A percentile compares a stretch with the other conserved stretches of the same genome.
These are phyloP conservation scores for Callipepla californica DNA, from an alignment of 2,113 vertebrate genomes.

Conservation along the genomic window DNA sequence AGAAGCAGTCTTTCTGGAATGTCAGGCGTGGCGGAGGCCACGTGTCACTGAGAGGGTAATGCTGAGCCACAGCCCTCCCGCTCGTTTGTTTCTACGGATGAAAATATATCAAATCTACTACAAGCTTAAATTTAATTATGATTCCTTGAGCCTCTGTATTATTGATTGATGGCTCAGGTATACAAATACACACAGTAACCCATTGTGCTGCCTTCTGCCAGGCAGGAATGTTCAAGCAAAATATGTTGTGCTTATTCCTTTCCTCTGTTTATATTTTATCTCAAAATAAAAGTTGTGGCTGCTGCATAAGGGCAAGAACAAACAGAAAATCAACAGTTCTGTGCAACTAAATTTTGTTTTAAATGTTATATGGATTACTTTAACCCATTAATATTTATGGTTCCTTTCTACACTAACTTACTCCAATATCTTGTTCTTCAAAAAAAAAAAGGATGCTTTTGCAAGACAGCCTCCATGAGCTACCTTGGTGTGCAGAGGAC, in stretches of 20 bases:
- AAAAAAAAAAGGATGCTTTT: neutral
- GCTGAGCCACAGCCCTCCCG: neutral
- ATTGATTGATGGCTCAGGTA: neutral
- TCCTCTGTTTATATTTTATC: neutral
- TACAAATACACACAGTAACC: neutral
- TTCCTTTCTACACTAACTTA: neutral
- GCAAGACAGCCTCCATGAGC: neutral
- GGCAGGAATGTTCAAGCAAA: neutral
- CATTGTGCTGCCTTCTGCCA: neutral
- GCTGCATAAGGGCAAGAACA: neutral
- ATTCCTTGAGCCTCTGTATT: neutral
- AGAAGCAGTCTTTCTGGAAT: slow-evolving; percentile 3
- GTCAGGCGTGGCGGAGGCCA: neutral
- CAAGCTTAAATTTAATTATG: neutral
- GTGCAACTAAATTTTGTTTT: neutral
- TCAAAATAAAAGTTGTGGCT: neutral
- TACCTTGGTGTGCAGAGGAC: neutral
- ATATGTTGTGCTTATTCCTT: neutral
- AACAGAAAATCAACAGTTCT: neutral
- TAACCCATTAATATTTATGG: neutral
- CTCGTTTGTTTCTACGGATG: neutral
- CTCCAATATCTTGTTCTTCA: neutral
- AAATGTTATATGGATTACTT: neutral
- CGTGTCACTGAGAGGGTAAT: neutral
- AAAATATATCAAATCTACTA: neutral